Evolutionary conservation across 2,797 vertebrate genomes (phyloP), one percentile per base, ranked within the genome.

Genomic region (Avahi laniger): DNA sequence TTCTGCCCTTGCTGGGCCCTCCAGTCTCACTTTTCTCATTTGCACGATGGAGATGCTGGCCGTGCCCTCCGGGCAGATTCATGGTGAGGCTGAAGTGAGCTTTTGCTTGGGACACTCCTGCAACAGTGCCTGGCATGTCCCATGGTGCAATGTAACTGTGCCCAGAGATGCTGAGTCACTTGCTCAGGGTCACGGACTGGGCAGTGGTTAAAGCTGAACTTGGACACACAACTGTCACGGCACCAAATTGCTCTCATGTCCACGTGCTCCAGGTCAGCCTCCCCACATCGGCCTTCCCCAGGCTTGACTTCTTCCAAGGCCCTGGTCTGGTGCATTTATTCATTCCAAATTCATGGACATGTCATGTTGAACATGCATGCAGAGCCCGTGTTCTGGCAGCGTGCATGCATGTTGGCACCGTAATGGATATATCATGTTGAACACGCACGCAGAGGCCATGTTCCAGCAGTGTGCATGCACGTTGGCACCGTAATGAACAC

Each of bases 81-180:
- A 2, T 5, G 20, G 7, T 33, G 33, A 54, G 52, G 48, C 33
- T 43, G 33, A 5, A 1, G 38, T 8, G 13, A 18, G 30, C n/a
- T 5, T 15, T 0, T 8, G 3, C 63, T 3, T 54, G 38, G 15
- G 26, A 24, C 26, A 0, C 46, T 69, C 46, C 15, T 38, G 11
- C 33, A 17, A 69, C 12, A 7, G 67, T 59, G 20, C 28, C 52
- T 52, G 22, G 50, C 52, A 57, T 10, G 35, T 50, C 35, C 52
- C 35, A 35, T 59, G 52, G 7, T 28, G 26, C 15, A 85, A 28
- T 38, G 50, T 14, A 85, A 28, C 24, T n/a, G 30, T 38, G 52
- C 76, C 75, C 76, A 38, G 52, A 54, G 78, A 57, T n/a, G 52
- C 26, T 9, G 35, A 57, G 35, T 54, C 76, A 17, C 35, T 80